Evolutionary conservation across 2,797 vertebrate genomes (phyloP).

Genomic region (Ammospiza maritima): DNA sequence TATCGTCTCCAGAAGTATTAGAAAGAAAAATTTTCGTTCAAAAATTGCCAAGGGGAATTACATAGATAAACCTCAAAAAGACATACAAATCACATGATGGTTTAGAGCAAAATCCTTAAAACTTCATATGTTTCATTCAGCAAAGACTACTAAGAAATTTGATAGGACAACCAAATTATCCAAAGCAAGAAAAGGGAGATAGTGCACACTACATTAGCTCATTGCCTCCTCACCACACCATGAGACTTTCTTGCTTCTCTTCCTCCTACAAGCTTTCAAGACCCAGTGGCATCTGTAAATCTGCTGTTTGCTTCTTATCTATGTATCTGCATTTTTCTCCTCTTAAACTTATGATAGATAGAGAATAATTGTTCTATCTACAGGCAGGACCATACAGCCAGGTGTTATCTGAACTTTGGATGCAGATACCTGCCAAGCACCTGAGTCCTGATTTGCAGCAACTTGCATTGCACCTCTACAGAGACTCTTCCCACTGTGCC

Average conservation of each 20-base stretch:
- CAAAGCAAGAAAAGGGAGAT: neutral
- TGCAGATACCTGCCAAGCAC: conserved; percentile 34
- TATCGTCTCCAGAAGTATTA: conserved; percentile 12
- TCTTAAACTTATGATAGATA: neutral
- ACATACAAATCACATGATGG: neutral
- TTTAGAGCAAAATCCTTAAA: conserved; percentile 21
- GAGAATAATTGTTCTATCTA: neutral
- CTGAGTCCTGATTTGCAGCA: conserved; percentile 46
- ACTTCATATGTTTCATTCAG: neutral
- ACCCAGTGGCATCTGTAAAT: neutral
- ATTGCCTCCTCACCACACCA: neutral
- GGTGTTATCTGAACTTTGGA: conserved; percentile 35
- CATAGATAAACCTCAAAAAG: neutral
- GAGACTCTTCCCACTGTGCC: neutral
- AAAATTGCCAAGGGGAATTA: neutral
- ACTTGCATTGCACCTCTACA: neutral
- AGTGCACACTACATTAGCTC: neutral
- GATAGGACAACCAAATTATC: neutral
- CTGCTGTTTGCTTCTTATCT: neutral
- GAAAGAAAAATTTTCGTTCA: neutral
- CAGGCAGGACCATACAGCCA: neutral
- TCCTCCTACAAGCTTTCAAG: neutral
- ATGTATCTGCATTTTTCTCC: neutral
- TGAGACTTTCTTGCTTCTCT: neutral
- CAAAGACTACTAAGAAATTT: neutral